Evolutionary conservation across 2,797 vertebrate genomes (phyloP).

Genomic region (Rhabdomys pumilio): DNA sequence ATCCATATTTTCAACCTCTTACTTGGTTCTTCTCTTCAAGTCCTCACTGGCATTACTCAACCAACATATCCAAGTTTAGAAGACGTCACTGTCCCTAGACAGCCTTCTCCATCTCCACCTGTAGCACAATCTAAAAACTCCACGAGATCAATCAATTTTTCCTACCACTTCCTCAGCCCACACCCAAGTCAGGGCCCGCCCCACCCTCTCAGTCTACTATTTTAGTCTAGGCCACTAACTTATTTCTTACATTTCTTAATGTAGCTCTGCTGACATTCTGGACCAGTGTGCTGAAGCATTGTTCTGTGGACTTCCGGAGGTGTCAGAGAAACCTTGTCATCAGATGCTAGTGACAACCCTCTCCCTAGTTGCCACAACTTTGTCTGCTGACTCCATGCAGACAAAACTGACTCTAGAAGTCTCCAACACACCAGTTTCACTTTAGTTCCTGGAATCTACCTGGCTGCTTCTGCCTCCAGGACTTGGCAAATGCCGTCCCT

Average conservation of each 20-base stretch:
- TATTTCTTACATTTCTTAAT: background rate
- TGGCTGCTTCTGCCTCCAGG: background rate
- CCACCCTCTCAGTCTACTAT: background rate
- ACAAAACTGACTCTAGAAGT: background rate
- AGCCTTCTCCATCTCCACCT: background rate
- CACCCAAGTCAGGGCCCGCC: background rate
- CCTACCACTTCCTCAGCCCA: background rate
- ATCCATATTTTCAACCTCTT: background rate
- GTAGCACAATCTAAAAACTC: background rate
- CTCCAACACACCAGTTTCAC: background rate
- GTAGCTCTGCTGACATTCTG: background rate
- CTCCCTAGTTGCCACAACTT: background rate
- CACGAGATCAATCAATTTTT: background rate
- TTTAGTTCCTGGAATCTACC: background rate
- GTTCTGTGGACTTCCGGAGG: background rate
- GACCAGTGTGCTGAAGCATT: background rate
- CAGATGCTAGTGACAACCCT: background rate
- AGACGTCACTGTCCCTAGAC: background rate
- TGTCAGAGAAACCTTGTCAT: background rate
- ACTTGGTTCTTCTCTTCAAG: background rate
- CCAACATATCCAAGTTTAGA: background rate
- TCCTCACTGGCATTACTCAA: background rate
- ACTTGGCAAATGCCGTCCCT: background rate
- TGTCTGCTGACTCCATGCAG: background rate
- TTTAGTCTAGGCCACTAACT: background rate